Evolutionary conservation across 2,888 invertebrate species (phyloP), one percentile per base, ranked within the genome.

Genomic region (Ectobius pallidus): DNA sequence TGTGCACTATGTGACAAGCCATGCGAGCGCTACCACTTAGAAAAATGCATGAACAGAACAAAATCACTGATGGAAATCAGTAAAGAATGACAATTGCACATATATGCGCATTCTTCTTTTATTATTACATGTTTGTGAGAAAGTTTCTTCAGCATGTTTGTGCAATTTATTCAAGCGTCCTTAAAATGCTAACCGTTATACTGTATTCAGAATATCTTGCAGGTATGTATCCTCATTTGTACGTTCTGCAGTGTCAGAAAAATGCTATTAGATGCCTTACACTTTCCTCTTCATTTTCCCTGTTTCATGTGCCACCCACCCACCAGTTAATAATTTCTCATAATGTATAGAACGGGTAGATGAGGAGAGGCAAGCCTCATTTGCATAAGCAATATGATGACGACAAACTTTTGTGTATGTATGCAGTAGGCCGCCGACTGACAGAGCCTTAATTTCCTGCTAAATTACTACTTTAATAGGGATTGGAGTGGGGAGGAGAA

Each of bases 381-480:
- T 73, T 73, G 73, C 73, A 73, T 73, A 73, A 69, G 69, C 73
- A 73, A 73, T 73, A 73, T 73, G 73, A 73, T 65, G 65, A 71
- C 46, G 71, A 39, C 52, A 63, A 63, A 63, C 39, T 71, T 71
- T 65, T 65, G 65, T 27, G 46, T 46, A 65, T 46, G 65, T 27
- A 27, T 65, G 65, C 65, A 27, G 65, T 46, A 65, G 65, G 27
- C 18, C 65, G 65, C 65, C 65, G n/a, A 65, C 65, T 65, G 65
- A 70, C 58, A 70, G 61, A 55, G 55, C 55, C 71, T 73, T 73
- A 73, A 73, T 78, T 78, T 78, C 78, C 76, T 74, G 76, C 76
- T 73, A 75, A 77, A 77, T 76, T 78, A 77, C 77, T 77, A 77
- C 76, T 77, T 76, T 77, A 78, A 77, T 77, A 76, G 77, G 77